Evolutionary conservation across 2,797 vertebrate genomes (phyloP), one percentile per base, ranked within the genome.

Genomic region (Enteromius argenteus): DNA sequence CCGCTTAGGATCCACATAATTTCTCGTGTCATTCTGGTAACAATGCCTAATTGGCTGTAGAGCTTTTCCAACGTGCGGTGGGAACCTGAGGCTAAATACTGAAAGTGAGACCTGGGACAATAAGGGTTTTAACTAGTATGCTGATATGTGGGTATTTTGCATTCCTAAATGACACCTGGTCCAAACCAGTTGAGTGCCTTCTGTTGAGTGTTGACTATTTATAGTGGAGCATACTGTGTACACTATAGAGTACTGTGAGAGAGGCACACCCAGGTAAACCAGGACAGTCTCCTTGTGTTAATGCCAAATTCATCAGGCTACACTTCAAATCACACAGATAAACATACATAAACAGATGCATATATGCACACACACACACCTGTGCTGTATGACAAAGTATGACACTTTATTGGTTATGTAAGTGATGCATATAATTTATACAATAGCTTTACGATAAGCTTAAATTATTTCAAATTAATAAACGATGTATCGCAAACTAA

Each of bases 101-200:
- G 69, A 79, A 79, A 68, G 19, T 62, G 58, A 81, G 82, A 82
- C 79, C 21, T 15, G 27, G 82, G 68, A 66, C 42, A 56, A 84
- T 79, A 58, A 23, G 35, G 67, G 10, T 42, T 81, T 85, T 0
- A 15, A 80, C 83, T 58, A 79, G 44, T 37, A 46, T 58, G 74
- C 35, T 85, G 85, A 86, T 85, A 87, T 89, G 88, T 77, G 30
- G 68, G n/a, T 27, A 67, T 86, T 87, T 90, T 74, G 60, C 83
- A 86, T 91, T 90, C 88, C 79, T 81, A 35, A 72, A 21, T 85
- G 86, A 87, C 77, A 88, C 81, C 77, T 89, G 85, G 79, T 86
- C 87, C 74, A 87, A 89, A 93, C 85, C 81, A 84, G 89, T 90
- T 76, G 39, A 83, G 72, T 75, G 79, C 64, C 42, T 87, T 79